These are phyloP conservation scores for Lepidocyrtinus sp. DNA, from an alignment of 2,888 invertebrate species.

Conservation along the genomic window DNA sequence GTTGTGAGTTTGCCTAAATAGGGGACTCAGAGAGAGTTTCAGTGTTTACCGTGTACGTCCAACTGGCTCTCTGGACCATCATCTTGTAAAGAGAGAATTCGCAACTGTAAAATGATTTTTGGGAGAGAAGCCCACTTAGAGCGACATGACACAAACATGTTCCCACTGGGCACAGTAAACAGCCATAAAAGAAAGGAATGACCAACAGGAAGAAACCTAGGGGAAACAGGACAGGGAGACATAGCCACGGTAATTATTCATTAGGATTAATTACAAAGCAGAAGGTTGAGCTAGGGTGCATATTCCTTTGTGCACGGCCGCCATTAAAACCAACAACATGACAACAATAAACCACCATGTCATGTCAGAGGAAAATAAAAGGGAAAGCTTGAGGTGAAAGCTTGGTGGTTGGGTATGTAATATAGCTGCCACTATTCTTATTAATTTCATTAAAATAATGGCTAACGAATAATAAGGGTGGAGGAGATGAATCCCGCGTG, in stretches of 20 bases:
- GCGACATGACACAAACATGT: conserved; percentile 4
- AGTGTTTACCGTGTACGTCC: too few species aligned
- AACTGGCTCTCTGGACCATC: too few species aligned
- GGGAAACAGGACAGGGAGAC: not conserved
- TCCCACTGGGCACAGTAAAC: not conserved
- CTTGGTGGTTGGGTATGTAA: not conserved
- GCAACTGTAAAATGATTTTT: conserved; percentile 9
- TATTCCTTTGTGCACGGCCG: not conserved
- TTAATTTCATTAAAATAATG: conserved; percentile 9
- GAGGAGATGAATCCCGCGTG: too few species aligned
- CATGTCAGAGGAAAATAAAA: not conserved
- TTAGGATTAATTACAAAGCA: conserved; percentile 20
- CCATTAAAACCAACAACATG: not conserved
- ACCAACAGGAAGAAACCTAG: conserved; percentile 4
- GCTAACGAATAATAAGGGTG: not conserved
- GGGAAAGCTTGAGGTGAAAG: not conserved
- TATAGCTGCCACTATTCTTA: not conserved
- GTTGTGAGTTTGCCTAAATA: too few species aligned
- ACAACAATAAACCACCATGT: conserved; percentile 11
- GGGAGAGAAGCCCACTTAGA: not conserved
- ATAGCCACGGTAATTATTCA: conserved; percentile 10
- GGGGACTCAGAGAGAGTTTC: too few species aligned
- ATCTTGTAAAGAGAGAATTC: too few species aligned
- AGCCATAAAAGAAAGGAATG: not conserved
- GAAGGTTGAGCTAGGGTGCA: conserved; percentile 5